Evolutionary conservation across 2,888 invertebrate genomes (phyloP).

Genomic region (Monopis laevigella): DNA sequence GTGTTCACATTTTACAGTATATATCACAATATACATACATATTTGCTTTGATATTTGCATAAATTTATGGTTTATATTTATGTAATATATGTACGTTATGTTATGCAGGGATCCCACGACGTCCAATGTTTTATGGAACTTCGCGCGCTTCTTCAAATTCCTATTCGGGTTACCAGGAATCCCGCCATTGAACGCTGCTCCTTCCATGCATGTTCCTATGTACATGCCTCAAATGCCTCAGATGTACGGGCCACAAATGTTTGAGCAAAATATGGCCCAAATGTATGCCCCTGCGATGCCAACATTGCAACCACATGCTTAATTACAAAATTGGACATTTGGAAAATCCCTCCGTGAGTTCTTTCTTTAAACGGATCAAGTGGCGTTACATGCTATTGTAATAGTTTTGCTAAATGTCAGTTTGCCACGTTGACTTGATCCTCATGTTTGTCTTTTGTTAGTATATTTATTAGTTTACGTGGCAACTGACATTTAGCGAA

Average conservation of each 20-base stretch:
- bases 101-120: conserved; percentile 60
- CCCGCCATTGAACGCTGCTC: conserved; percentile 45
- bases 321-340: conserved; percentile 49
- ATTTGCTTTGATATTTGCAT: conserved; percentile 32
- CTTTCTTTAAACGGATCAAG: conserved; percentile 43
- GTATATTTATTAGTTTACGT: conserved; percentile 24
- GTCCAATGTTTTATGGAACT: conserved; percentile 64
- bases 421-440: conserved; percentile 56
- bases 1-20: conserved; percentile 14
- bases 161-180: conserved; percentile 51
- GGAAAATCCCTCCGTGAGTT: conserved; percentile 20
- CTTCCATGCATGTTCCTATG: conserved; percentile 56
- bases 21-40: conserved; percentile 7
- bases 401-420: conserved; percentile 54
- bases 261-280: conserved; percentile 17
- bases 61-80: conserved; percentile 18
- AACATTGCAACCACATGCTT: conserved; percentile 28
- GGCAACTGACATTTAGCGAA: conserved; percentile 62
- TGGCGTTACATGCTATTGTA: conserved; percentile 32
- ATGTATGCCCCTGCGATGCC: conserved; percentile 31
- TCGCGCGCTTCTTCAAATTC: conserved; percentile 62
- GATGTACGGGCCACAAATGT: conserved; percentile 33
- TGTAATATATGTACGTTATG: conserved; percentile 26
- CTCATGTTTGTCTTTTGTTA: neutral
- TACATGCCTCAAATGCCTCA: conserved; percentile 36